Base-by-base conservation (phyloP, 2,888 invertebrate species). In the Volucella zonaria region DNA sequence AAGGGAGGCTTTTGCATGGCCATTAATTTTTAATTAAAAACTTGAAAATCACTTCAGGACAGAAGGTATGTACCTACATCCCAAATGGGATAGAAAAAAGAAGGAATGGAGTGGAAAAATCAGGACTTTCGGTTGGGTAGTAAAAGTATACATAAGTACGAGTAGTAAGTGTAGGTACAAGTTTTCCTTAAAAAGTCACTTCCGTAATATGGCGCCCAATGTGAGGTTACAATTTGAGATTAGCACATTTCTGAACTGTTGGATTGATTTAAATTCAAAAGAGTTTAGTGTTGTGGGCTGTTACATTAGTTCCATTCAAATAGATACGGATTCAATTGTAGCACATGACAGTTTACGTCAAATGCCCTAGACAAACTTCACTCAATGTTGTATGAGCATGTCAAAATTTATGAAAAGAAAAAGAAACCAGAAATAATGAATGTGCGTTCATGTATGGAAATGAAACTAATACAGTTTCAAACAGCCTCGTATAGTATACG, bases 21-120 rank as follows among this genome's bases (percentile, higher is more conserved):
- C 79, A 83, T 83, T 83, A 80, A 83, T 83, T 83, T 83, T 83
- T 80, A 83, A 83, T 83, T 80, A 83, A 83, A 83, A 83, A 80
- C 73, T 83, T 71, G 75, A 80, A 75, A 83, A 71, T 83, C 80
- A 67, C 66, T 79, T 71, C 54, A 42, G 73, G 73, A 49, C 56
- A 40, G 61, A 62, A 45, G 12, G 61, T 59, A 15, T 58, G 51
- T 15, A 23, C 42, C 9, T 31, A 38, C 11, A 8, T 54, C 9
- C 12, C 64, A 47, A 43, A 49, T 10, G 10, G 43, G 38, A 14
- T 38, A 8, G 31, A 6, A 31, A 31, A 10, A 8, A n/a, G 10
- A 12, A 15, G 66, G 14, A 51, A 10, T 62, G 23, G 42, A 10
- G 31, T 31, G 31, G 6, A 31, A 31, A 31, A 31, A 31, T 31